phyloP scores from a whole-genome alignment of 2,797 vertebrate genomes.

The Lates japonicus region DNA sequence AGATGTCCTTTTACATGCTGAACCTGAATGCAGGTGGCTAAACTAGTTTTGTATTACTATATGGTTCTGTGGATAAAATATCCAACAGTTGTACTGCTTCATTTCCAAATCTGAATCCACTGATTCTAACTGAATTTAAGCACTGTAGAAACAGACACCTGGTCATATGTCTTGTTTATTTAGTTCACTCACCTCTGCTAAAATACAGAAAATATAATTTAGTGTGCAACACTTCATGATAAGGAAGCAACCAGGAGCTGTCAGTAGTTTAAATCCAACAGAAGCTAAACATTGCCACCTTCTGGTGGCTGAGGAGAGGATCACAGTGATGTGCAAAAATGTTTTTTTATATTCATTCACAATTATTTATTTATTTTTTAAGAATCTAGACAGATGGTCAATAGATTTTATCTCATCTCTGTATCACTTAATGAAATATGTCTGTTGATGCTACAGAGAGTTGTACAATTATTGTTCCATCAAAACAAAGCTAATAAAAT shows the following conservation, averaged over 20 bases:
- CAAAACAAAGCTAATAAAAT: constrained; percentile 68
- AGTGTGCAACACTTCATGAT: neutral
- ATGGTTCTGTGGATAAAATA: constrained; percentile 1
- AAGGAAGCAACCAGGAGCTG: constrained; percentile 13
- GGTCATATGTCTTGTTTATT: constrained; percentile 11
- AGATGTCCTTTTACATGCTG: constrained; percentile 17
- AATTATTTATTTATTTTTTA: constrained; percentile 44
- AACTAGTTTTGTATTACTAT: constrained; percentile 9
- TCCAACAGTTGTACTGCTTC: neutral
- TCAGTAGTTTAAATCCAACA: constrained; percentile 3
- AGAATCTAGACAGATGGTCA: constrained; percentile 64
- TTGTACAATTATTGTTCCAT: constrained; percentile 64
- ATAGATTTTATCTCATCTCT: constrained; percentile 66
- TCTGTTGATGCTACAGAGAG: constrained; percentile 57
- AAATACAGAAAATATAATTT: constrained; percentile 13
- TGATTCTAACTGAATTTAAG: neutral
- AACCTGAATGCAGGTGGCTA: constrained; percentile 45
- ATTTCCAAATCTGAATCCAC: constrained; percentile 19
- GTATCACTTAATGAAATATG: constrained; percentile 70
- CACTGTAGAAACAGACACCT: neutral
- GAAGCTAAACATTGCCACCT: constrained; percentile 78
- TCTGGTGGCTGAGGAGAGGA: constrained; percentile 40
- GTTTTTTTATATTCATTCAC: constrained; percentile 1
- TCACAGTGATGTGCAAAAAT: neutral
- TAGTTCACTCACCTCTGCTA: neutral